Base-by-base conservation (phyloP, 2,888 invertebrate genomes). In the Euplagia quadripunctaria region DNA sequence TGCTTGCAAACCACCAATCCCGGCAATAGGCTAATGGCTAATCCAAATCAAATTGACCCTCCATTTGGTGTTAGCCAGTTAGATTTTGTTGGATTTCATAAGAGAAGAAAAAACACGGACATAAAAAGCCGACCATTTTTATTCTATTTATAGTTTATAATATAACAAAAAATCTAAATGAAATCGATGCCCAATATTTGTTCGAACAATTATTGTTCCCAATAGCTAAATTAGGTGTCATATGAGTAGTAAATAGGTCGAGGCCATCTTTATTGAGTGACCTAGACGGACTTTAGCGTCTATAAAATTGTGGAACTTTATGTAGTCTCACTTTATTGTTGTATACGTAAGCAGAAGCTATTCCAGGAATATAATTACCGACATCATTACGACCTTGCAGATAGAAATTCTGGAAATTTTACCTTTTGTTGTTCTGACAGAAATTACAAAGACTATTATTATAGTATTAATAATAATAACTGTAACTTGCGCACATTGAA, bases 221-320 rank as follows among this genome's bases (percentile, higher is more conserved):
- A 91, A 92, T 93, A 88, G 86, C 84, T 88, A 87, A 91, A 91
- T 91, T 90, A 89, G 87, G 87, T 91, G 90, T 89, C 88, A 82
- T 87, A 82, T 80, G 80, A 85, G 78, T 82, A 70, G 72, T 82
- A 94, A 91, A 92, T 89, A 81, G 94, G 94, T 92, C 94, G 94
- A 95, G 94, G 94, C 86, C 90, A 88, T 75, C 79, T 89, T 84
- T 75, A 84, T 85, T 83, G 81, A 75, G 79, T 82, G 88, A 89
- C 87, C 89, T 89, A 89, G 87, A 87, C 86, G 82, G 85, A 85
- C 77, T 80, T 77, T 77, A 84, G 75, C 75, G 82, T 82, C 70
- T 81, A 77, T 84, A 79, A 75, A 79, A 83, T 83, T 78, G 82
- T 74, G 76, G 70, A 68, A 82, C 77, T 78, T 73, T 76, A 85